Conservation (phyloP, 2,113 vertebrate species). For the Cyprinodon brontotheroides region DNA sequence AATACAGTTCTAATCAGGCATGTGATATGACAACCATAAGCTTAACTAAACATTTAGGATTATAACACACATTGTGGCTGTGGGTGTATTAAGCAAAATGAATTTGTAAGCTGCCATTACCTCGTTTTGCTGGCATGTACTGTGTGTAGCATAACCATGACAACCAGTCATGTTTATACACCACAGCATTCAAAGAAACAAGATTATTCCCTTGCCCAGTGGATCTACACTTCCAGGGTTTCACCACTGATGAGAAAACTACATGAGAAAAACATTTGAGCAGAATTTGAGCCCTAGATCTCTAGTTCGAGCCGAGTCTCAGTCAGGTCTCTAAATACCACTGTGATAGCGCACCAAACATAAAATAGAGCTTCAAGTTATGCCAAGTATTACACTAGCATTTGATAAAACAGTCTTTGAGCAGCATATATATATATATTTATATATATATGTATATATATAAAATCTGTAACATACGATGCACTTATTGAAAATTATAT, state of each 20-base stretch:
- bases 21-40: neutral
- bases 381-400: neutral
- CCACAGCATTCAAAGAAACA: neutral
- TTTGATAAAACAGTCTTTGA: neutral
- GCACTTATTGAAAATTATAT: neutral
- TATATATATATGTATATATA: no score
- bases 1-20: no score
- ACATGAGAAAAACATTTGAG: neutral
- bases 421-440: no score
- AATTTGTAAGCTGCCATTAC: neutral
- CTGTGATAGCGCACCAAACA: neutral
- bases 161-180: neutral
- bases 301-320: neutral
- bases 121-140: neutral
- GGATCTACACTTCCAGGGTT: neutral
- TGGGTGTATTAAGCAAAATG: neutral
- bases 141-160: neutral
- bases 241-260: neutral
- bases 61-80: neutral
- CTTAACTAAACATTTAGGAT: neutral
- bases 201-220: neutral
- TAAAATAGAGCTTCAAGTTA: neutral
- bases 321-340: neutral
- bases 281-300: neutral
- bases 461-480: neutral